Evolutionary conservation across 64 coral and sea anemone genomes (phyloP), one percentile per base, ranked within the genome.

Genomic region (Cladopsammia gracilis): DNA sequence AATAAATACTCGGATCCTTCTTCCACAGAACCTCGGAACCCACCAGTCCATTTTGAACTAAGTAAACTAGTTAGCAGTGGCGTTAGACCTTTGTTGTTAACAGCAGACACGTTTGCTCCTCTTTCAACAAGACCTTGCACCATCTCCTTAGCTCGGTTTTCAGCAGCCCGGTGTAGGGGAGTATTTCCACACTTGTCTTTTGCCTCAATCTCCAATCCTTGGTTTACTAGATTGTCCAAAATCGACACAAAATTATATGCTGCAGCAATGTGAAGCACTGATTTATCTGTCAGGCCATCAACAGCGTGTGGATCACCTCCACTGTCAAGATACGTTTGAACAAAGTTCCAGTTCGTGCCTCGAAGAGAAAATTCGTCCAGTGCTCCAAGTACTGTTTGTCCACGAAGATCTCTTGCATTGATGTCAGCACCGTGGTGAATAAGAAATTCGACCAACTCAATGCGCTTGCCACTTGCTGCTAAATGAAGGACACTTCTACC

Each of bases 101-200:
- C 76, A 43, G 79, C 65, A 81, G 65, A 53, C n/a, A 94, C 5
- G 25, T 94, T 65, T 24, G 83, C 78, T 89, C 85, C 92, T 94
- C 78, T 76, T 54, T 88, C 85, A 10, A 94, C 20, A 34, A 94
- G 68, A 47, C 48, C 23, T 26, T 42, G 62, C 44, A 65, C 48
- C 13, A 73, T 88, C n/a, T 82, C 76, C 7, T 22, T 19, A 50
- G 79, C 48, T 50, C 64, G 65, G 0, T 48, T 5, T 15, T 19
- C 18, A 23, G 66, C 92, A 12, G 67, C 92, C 20, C 53, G 24
- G 25, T 89, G 92, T 44, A 94, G 34, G 8, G 92, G 92, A 10
- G 47, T 62, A 65, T 84, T 4, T 65, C 80, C 80, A 18, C 42
- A 50, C 42, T 64, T 68, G 64, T 84, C 80, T 66, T 47, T 46